These are phyloP conservation scores for Chrysopa pallens DNA, from an alignment of 1,140 invertebrate species.

Conservation along the genomic window DNA sequence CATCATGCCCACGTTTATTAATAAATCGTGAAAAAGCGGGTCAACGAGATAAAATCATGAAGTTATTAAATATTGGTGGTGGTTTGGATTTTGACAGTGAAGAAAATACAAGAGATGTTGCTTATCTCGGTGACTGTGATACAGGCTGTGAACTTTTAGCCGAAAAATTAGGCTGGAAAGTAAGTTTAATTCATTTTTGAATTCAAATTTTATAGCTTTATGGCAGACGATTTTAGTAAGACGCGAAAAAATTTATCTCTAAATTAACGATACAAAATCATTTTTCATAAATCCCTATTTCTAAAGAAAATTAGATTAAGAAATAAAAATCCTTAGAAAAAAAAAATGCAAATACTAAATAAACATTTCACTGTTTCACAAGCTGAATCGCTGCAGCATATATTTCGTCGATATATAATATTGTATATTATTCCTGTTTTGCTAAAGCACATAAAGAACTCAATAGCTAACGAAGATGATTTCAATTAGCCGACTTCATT, in stretches of 20 bases:
- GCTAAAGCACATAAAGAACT: too few relatives aligned
- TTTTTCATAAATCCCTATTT: not conserved
- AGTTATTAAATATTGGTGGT: constrained; percentile 32
- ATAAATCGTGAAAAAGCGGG: constrained; percentile 71
- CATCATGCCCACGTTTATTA: constrained; percentile 56
- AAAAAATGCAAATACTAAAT: too few relatives aligned
- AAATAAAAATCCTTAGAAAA: too few relatives aligned
- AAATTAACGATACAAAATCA: not conserved
- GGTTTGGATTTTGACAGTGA: constrained; percentile 48
- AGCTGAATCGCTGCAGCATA: too few relatives aligned
- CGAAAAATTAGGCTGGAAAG: constrained; percentile 67
- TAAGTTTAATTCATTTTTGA: constrained; percentile 19
- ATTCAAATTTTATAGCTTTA: too few relatives aligned
- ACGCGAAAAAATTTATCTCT: not conserved
- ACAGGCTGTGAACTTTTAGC: constrained; percentile 61
- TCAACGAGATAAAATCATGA: constrained; percentile 27
- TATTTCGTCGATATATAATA: too few relatives aligned
- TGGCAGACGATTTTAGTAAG: not conserved
- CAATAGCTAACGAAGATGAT: too few relatives aligned
- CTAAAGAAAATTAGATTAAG: too few relatives aligned
- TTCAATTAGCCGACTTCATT: too few relatives aligned
- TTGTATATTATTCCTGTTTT: too few relatives aligned
- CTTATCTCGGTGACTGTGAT: constrained; percentile 75
- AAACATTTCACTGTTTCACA: too few relatives aligned
- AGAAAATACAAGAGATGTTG: constrained; percentile 60